Evolutionary conservation across 2,888 invertebrate genomes (phyloP), one percentile per base, ranked within the genome.

Genomic region (Chorisops tibialis): DNA sequence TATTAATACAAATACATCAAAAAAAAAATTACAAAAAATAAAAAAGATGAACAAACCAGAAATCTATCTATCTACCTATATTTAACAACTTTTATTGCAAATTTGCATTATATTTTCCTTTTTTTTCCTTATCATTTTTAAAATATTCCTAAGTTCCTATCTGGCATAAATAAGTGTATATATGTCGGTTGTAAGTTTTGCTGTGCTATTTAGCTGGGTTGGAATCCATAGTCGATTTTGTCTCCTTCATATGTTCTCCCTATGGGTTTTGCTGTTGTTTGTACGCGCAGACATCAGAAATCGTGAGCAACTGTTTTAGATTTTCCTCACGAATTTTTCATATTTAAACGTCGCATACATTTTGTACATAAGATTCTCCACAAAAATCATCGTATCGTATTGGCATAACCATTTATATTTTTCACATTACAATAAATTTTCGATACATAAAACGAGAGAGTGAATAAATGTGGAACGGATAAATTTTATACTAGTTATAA

Each of bases 261-360:
- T 35, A 35, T 35, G 24, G 50, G 22, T 30, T 35, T 14, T 50
- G 14, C 50, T 30, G 14, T 21, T 22, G 12, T 50, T 35, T 24
- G 22, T n/a, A 39, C 52, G 38, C 12, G 24, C n/a, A 48, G 48
- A 48, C 35, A 35, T 19, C 11, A 5, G 22, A 51, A 52, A 16
- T 61, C 52, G 61, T 61, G 61, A 61, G 52, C 52, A 52, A 61
- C 51, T 52, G 48, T 61, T 61, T 52, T 43, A 38, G 61, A 16
- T 61, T 22, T 61, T 61, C 61, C 51, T 61, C 61, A 61, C 61
- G 61, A 61, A 50, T 38, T 43, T 51, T 51, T 37, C 51, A 35
- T 41, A 21, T 30, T n/a, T 5, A 16, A 43, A 38, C 56, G 35
- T 43, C n/a, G n/a, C n/a, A 43, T n/a, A 30, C 30, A 43, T 14